Evolutionary conservation across 2,797 vertebrate genomes (phyloP), one percentile per base, ranked within the genome.

Genomic region (Oceanodroma leucorhoa): DNA sequence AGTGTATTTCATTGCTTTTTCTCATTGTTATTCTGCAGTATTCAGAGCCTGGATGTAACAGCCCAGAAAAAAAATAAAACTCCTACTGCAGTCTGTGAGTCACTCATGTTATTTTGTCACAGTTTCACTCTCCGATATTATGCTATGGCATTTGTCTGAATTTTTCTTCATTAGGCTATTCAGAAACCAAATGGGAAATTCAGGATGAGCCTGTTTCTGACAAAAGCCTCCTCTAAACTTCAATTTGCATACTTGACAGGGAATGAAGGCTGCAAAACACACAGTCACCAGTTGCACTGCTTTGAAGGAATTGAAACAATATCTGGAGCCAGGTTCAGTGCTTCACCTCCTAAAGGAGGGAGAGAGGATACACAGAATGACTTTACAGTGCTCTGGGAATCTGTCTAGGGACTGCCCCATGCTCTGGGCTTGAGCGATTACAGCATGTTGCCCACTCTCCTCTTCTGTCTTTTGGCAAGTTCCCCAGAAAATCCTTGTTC

Each of bases 61-160:
- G 16, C 15, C 14, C 24, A 89, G 45, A 3, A 73, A 83, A 84
- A 78, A 29, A 43, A 15, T 0, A 29, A 20, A 62, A 32, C 73
- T 93, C 58, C 78, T 65, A 67, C 86, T 70, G 71, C 81, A 90
- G 16, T 64, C 48, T 87, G 26, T 93, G 83, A 94, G 60, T 92
- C 92, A 94, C 53, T 87, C 27, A 19, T 77, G 34, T 67, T 92
- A 61, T 71, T 95, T 87, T 95, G 57, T 60, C 64, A 73, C 22
- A 53, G 53, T 48, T 90, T 71, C 73, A 77, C 64, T 73, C 48
- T 71, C 53, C 34, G 34, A 1, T 73, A 57, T 67, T 76, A 87
- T 45, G 15, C 58, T 85, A 20, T 26, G 57, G 22, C 61, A 73
- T 90, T 70, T 92, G 55, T 6, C 24, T 82, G 50, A 65, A 9